Percentiles rank a stretch among this genome's conserved stretches.
phyloP scores from a whole-genome alignment of 2,888 invertebrate genomes.

The Temnothorax unifasciatus region DNA sequence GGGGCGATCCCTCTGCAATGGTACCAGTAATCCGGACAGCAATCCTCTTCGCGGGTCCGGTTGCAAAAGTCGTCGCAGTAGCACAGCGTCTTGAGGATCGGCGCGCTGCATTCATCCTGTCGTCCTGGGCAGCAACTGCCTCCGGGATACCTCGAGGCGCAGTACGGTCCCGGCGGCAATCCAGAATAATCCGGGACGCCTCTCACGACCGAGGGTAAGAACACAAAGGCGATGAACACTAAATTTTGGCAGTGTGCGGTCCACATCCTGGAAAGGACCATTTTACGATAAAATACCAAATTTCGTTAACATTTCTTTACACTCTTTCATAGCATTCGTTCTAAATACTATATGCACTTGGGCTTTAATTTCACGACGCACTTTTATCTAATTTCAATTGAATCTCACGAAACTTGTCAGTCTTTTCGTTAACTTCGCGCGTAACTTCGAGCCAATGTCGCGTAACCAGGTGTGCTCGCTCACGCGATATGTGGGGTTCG shows the following conservation, averaged over 20 bases:
- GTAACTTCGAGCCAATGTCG: neutral
- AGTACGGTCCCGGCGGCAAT: constrained; percentile 89
- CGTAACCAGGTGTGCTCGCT: constrained; percentile 40
- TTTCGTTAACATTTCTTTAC: neutral
- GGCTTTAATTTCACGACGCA: neutral
- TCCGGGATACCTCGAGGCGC: constrained; percentile 84
- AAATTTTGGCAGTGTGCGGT: constrained; percentile 59
- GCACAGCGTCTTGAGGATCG: constrained; percentile 93
- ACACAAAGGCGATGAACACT: constrained; percentile 63
- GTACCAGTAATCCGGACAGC: constrained; percentile 96
- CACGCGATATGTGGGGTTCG: constrained; percentile 57
- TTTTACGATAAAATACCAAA: neutral
- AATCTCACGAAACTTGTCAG: neutral
- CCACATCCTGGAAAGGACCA: constrained; percentile 73
- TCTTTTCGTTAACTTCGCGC: neutral
- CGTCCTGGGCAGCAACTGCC: constrained; percentile 91
- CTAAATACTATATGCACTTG: too few species aligned
- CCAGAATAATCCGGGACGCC: constrained; percentile 85
- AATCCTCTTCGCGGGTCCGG: constrained; percentile 91
- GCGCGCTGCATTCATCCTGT: constrained; percentile 93
- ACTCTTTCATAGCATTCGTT: neutral
- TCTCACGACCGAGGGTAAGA: constrained; percentile 61
- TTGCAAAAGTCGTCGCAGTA: constrained; percentile 98
- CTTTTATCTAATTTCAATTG: neutral
- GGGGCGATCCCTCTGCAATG: constrained; percentile 89